Conservation (phyloP, 1,140 invertebrate genomes). For the Whitmania pigra region DNA sequence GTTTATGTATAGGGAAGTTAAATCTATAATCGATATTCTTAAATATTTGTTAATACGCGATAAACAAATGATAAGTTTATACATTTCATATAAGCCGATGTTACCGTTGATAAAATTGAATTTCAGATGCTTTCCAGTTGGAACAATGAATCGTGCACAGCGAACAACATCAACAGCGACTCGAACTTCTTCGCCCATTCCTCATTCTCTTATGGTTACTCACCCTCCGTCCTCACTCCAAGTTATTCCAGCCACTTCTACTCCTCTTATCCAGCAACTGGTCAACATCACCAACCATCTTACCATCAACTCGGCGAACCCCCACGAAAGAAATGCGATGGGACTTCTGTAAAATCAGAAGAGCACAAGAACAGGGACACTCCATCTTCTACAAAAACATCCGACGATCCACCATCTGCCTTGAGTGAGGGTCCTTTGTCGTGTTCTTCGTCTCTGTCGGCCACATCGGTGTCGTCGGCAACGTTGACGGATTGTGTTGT, state of each 20-base stretch:
- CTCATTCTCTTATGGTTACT: background rate
- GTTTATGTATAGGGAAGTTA: too few relatives aligned
- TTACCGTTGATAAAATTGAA: background rate
- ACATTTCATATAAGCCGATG: background rate
- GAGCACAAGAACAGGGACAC: constrained; percentile 1
- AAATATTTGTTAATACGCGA: background rate
- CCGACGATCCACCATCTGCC: background rate
- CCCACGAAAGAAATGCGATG: background rate
- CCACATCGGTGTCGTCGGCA: background rate
- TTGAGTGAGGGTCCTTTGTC: background rate
- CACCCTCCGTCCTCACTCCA: background rate
- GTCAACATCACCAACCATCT: background rate
- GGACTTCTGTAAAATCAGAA: background rate
- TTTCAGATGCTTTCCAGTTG: constrained; percentile 3
- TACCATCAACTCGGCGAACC: constrained; percentile 3
- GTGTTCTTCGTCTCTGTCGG: constrained; percentile 6
- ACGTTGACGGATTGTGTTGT: constrained; percentile 79
- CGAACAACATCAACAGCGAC: background rate
- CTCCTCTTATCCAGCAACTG: background rate
- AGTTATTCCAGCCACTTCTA: background rate
- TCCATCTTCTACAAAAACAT: background rate
- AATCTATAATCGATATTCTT: background rate
- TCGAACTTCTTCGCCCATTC: background rate
- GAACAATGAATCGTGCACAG: background rate
- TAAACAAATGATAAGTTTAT: background rate